These are phyloP conservation scores for Dyspetes luteomarginatus DNA, from an alignment of 2,888 invertebrate genomes.

Conservation along the genomic window DNA sequence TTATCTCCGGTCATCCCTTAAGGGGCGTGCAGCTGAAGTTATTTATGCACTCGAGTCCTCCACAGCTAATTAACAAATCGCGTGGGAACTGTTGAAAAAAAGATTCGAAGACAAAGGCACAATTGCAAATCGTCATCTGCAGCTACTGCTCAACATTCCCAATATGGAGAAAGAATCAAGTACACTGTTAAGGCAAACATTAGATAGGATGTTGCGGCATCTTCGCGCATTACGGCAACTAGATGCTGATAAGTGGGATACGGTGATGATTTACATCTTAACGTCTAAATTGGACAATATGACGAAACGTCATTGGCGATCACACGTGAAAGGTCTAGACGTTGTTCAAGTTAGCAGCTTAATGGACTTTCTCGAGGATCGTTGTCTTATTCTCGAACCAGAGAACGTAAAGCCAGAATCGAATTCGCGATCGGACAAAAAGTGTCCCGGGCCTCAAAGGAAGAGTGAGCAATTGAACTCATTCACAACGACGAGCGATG, in stretches of 20 bases:
- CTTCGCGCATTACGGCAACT: conserved; percentile 25
- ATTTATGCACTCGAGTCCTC: conserved; percentile 33
- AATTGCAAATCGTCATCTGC: conserved; percentile 27
- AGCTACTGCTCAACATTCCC: conserved; percentile 41
- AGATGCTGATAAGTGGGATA: conserved; percentile 31
- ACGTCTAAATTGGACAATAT: conserved; percentile 27
- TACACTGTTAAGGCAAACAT: conserved; percentile 16
- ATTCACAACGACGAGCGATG: conserved; percentile 2
- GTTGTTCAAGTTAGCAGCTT: conserved; percentile 10
- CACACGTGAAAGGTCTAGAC: conserved; percentile 10
- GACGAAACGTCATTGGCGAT: conserved; percentile 49
- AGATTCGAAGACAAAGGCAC: conserved; percentile 45
- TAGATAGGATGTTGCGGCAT: conserved; percentile 22
- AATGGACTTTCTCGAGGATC: conserved; percentile 48
- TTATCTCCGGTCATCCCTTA: conserved; percentile 39
- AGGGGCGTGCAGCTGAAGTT: conserved; percentile 39
- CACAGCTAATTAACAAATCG: conserved; percentile 43
- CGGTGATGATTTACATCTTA: conserved; percentile 33
- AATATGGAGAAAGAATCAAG: conserved; percentile 45
- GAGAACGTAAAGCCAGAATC: conserved; percentile 18
- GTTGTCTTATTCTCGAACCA: conserved; percentile 43
- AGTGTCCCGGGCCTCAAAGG: neutral
- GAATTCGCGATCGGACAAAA: conserved; percentile 5
- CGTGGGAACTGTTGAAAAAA: conserved; percentile 49
- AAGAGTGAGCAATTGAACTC: neutral